These are phyloP conservation scores for Callosobruchus maculatus DNA, from an alignment of 2,888 invertebrate genomes.

Conservation along the genomic window DNA sequence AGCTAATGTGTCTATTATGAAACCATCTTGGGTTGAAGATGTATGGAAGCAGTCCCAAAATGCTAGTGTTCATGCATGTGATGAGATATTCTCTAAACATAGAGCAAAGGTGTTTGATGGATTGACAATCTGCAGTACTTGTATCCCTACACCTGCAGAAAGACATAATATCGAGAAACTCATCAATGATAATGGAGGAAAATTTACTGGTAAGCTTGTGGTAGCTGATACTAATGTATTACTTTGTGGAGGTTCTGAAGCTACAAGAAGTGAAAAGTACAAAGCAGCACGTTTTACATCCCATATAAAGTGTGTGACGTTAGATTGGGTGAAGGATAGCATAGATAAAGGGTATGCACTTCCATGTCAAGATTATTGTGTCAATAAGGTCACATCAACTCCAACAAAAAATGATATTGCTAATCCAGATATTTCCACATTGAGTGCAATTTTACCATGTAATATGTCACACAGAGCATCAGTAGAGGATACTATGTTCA, in stretches of 20 bases:
- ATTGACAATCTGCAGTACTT: constrained; percentile 75
- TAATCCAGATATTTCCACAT: constrained; percentile 50
- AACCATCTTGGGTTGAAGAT: constrained; percentile 72
- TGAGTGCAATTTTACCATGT: constrained; percentile 45
- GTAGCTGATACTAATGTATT: constrained; percentile 56
- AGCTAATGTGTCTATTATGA: constrained; percentile 69
- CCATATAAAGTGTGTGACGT: constrained; percentile 62
- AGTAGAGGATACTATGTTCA: constrained; percentile 19
- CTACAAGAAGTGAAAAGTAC: constrained; percentile 61
- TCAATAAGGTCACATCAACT: constrained; percentile 59
- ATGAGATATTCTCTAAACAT: constrained; percentile 59
- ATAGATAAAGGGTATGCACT: constrained; percentile 66
- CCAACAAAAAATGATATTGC: constrained; percentile 57
- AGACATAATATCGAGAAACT: constrained; percentile 63
- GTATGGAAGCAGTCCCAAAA: constrained; percentile 73
- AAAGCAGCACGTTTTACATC: constrained; percentile 54
- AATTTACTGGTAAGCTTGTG: constrained; percentile 47
- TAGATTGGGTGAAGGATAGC: constrained; percentile 80
- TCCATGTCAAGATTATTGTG: constrained; percentile 55
- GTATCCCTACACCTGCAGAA: constrained; percentile 56
- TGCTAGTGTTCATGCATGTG: constrained; percentile 60
- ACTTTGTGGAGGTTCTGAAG: constrained; percentile 54
- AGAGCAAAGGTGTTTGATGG: constrained; percentile 72
- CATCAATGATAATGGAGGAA: constrained; percentile 71
- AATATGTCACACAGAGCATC: constrained; percentile 14